These are phyloP conservation scores for Cerastis rubricosa DNA, from an alignment of 2,888 invertebrate species.

Conservation along the genomic window DNA sequence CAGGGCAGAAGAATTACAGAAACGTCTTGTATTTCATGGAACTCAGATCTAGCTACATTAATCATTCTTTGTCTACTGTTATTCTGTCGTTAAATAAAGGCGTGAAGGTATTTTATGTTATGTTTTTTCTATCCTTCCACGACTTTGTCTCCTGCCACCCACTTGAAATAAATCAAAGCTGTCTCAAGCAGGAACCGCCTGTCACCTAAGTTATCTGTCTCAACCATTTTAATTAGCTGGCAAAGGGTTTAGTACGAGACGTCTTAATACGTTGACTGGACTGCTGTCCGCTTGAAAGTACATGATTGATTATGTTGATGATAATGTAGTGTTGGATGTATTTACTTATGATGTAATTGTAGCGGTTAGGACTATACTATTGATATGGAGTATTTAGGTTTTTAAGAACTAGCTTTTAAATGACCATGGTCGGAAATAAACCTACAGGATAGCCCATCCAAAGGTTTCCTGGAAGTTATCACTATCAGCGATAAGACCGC, in stretches of 20 bases:
- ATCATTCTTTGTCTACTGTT: neutral
- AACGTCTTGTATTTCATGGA: neutral
- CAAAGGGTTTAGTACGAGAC: constrained; percentile 65
- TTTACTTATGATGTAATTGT: neutral
- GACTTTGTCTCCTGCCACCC: constrained; percentile 27
- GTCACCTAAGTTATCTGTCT: constrained; percentile 63
- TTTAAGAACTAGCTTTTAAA: neutral
- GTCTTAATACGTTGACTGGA: constrained; percentile 46
- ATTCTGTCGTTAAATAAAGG: neutral
- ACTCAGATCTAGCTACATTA: neutral
- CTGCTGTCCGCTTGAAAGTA: constrained; percentile 36
- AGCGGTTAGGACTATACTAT: neutral
- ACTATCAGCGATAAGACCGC: too few relatives aligned
- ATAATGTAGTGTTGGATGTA: neutral
- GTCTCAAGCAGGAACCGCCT: constrained; percentile 66
- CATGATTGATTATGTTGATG: constrained; percentile 57
- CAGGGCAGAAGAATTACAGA: neutral
- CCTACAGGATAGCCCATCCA: too few relatives aligned
- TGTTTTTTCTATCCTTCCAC: neutral
- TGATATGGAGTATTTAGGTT: too few relatives aligned
- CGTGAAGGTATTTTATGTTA: neutral
- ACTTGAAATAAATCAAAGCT: constrained; percentile 73
- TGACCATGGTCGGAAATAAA: neutral
- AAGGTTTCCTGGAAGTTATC: too few relatives aligned
- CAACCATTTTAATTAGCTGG: constrained; percentile 71